These are phyloP conservation scores for Hormaphis cornu DNA, from an alignment of 1,140 invertebrate genomes.

Conservation along the genomic window DNA sequence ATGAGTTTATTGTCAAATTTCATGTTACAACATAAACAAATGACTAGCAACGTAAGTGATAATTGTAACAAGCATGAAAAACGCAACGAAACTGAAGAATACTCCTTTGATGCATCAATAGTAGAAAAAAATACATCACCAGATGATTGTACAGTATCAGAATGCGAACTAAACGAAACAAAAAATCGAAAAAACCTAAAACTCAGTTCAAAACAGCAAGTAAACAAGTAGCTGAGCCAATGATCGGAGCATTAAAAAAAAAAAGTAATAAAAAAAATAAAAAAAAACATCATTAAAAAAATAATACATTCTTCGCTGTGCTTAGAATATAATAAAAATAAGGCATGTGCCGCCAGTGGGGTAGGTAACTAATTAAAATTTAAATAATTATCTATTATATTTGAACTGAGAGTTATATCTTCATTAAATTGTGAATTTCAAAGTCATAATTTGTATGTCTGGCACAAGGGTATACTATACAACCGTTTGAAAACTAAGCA, in stretches of 20 bases:
- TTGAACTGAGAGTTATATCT: too few relatives aligned
- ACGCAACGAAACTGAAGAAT: background rate
- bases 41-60: background rate
- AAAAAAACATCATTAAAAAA: too few relatives aligned
- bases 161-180: background rate
- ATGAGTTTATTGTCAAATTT: background rate
- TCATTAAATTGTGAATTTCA: too few relatives aligned
- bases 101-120: background rate
- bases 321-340: too few relatives aligned
- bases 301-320: too few relatives aligned
- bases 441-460: too few relatives aligned
- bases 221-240: background rate
- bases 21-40: background rate
- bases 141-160: background rate
- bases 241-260: background rate
- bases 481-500: too few relatives aligned
- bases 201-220: background rate
- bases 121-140: background rate
- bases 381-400: too few relatives aligned
- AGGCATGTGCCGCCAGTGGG: too few relatives aligned
- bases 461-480: too few relatives aligned
- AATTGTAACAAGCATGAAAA: background rate
- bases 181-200: background rate
- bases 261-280: too few relatives aligned
- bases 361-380: too few relatives aligned